Evolutionary conservation across 92 coral and sea anemone species (phyloP).

Genomic region (Chrysogorgia sp.): DNA sequence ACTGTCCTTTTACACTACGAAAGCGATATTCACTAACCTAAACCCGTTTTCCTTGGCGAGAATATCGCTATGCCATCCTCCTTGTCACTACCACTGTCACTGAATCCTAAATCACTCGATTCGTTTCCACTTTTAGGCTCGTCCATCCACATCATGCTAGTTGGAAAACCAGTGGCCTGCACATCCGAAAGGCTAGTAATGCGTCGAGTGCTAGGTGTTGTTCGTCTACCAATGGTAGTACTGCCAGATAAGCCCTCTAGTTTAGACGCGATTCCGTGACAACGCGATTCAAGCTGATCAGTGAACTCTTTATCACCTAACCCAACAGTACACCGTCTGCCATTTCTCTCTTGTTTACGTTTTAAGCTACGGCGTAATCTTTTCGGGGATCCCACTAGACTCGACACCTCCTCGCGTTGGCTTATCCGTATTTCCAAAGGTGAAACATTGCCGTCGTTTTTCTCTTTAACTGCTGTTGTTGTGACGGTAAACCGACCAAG

Average conservation of each 20-base stretch:
- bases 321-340: neutral
- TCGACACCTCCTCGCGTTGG: neutral
- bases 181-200: too few relatives aligned
- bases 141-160: too few relatives aligned
- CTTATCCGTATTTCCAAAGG: neutral
- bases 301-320: constrained; percentile 20
- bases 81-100: too few relatives aligned
- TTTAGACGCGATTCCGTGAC: constrained; percentile 69
- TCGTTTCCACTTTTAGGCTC: too few relatives aligned
- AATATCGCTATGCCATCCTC: too few relatives aligned
- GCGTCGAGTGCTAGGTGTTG: too few relatives aligned
- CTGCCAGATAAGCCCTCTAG: constrained; percentile 76
- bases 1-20: too few relatives aligned
- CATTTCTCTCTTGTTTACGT: neutral
- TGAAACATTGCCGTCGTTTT: neutral
- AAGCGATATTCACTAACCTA: too few relatives aligned
- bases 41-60: too few relatives aligned
- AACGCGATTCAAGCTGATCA: constrained; percentile 41
- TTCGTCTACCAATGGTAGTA: constrained; percentile 65
- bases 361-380: constrained; percentile 5
- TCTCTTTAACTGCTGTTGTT: constrained; percentile 49
- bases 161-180: too few relatives aligned
- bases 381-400: constrained; percentile 18
- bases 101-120: too few relatives aligned
- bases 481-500: constrained; percentile 97